A percentile compares a stretch with the other conserved stretches of the same genome.
These are phyloP conservation scores for Dynastes maya DNA, from an alignment of 2,888 invertebrate genomes.

Conservation along the genomic window DNA sequence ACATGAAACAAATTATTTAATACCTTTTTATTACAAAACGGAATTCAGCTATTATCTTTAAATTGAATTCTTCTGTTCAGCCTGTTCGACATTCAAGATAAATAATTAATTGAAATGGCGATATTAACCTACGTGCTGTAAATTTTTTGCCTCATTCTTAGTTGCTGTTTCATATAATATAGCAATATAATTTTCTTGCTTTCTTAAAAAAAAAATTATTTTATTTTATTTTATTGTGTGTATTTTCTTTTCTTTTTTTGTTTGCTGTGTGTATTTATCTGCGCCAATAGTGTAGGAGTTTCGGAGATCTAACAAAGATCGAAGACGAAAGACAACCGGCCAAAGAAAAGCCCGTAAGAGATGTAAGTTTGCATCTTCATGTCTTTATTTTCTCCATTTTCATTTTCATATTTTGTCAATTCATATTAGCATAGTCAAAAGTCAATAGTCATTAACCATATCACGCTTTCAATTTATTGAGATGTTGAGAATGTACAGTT, in stretches of 20 bases:
- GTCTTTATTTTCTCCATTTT: background rate
- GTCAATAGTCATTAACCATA: background rate
- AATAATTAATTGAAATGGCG: background rate
- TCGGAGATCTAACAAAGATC: slow-evolving; percentile 75
- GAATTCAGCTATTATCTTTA: background rate
- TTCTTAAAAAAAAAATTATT: slow-evolving; percentile 42
- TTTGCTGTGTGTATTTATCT: slow-evolving; percentile 56
- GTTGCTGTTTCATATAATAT: no score
- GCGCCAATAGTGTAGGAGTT: slow-evolving; percentile 74
- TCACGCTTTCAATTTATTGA: background rate
- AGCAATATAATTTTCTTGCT: slow-evolving; percentile 41
- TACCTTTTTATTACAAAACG: background rate
- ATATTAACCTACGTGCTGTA: slow-evolving; percentile 1
- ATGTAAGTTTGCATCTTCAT: slow-evolving; percentile 42
- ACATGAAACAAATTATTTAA: no score
- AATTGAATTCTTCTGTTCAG: slow-evolving; percentile 1
- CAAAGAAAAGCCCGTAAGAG: slow-evolving; percentile 48
- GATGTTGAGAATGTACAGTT: no score
- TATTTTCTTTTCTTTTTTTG: slow-evolving; percentile 42
- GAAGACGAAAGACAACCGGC: slow-evolving; percentile 65
- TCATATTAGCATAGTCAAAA: no score
- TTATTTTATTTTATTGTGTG: slow-evolving; percentile 43
- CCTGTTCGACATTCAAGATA: slow-evolving; percentile 12
- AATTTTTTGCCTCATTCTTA: background rate
- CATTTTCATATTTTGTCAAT: background rate